Base-by-base conservation (phyloP, 2,888 invertebrate species). In the Rotaria magnacalcarata region DNA sequence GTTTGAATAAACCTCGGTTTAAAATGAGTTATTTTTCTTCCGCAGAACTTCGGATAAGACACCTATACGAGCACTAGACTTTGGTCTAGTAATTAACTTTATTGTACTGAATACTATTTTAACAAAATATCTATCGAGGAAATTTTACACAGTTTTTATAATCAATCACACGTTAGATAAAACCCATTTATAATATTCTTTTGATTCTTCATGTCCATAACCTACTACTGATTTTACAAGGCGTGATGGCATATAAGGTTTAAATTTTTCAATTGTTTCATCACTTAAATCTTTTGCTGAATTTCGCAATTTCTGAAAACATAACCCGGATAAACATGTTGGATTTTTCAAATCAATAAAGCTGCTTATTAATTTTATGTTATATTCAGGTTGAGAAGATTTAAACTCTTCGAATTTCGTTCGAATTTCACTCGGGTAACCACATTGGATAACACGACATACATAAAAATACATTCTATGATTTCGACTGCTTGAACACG, bases 141-240 rank as follows among this genome's bases (percentile, higher is more conserved):
- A 34, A 34, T 34, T 34, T 1, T 34, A 34, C 34, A 34, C 34
- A 34, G 34, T 34, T 34, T 34, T 34, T 34, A 34, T 34, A 34
- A 34, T 34, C 34, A 34, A 34, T 34, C 34, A 34, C 2, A 34
- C 34, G 2, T 34, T 34, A 34, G 2, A 50, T 50, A 50, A 4
- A 50, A 50, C 93, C 0, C n/a, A 11, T 34, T 7, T 34, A 34
- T 6, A 41, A 67, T 19, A 67, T 67, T 2, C 3, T 34, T 1
- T 8, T 5, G 34, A 67, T 67, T 67, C 34, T 1, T 27, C 4
- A 67, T 67, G 34, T 34, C 34, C 67, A 34, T 14, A 67, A 14
- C 16, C 16, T 27, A 1, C 34, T 14, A 67, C 34, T 2, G 19
- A 67, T 67, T 34, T 34, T 34, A 14, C 0, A 11, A 67, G 7